These are phyloP conservation scores for Athetis lepigone DNA, from an alignment of 2,888 invertebrate species.

Conservation along the genomic window DNA sequence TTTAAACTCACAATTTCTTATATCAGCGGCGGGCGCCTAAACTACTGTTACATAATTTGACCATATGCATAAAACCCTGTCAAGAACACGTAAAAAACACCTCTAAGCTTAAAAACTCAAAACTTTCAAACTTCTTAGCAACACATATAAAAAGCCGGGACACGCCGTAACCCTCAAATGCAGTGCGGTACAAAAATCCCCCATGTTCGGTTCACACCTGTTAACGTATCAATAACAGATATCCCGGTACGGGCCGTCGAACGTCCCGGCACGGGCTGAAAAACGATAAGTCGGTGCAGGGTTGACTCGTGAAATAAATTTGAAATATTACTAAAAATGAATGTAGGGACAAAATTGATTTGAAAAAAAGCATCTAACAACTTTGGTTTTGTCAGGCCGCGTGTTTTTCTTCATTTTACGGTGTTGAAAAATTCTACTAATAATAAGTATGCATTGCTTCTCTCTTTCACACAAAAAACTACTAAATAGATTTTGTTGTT, in stretches of 20 bases:
- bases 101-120: slow-evolving; percentile 19
- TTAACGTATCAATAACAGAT: slow-evolving; percentile 76
- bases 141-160: slow-evolving; percentile 43
- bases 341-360: too few relatives aligned
- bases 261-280: slow-evolving; percentile 75
- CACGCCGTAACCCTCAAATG: slow-evolving; percentile 49
- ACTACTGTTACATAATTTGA: too few relatives aligned
- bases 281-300: slow-evolving; percentile 81
- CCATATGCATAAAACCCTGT: too few relatives aligned
- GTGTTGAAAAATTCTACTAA: too few relatives aligned
- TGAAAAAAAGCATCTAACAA: too few relatives aligned
- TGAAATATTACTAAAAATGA: background rate
- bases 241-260: slow-evolving; percentile 72
- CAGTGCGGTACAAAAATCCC: slow-evolving; percentile 57
- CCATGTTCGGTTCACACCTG: slow-evolving; percentile 67
- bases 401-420: too few relatives aligned
- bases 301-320: slow-evolving; percentile 62
- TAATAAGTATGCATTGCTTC: too few relatives aligned
- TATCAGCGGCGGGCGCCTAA: too few relatives aligned
- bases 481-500: too few relatives aligned
- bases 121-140: slow-evolving; percentile 15
- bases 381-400: too few relatives aligned
- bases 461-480: too few relatives aligned
- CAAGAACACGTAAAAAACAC: background rate
- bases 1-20: too few relatives aligned